Evolutionary conservation across 2,888 invertebrate species (phyloP).

Genomic region (Thera britannica): DNA sequence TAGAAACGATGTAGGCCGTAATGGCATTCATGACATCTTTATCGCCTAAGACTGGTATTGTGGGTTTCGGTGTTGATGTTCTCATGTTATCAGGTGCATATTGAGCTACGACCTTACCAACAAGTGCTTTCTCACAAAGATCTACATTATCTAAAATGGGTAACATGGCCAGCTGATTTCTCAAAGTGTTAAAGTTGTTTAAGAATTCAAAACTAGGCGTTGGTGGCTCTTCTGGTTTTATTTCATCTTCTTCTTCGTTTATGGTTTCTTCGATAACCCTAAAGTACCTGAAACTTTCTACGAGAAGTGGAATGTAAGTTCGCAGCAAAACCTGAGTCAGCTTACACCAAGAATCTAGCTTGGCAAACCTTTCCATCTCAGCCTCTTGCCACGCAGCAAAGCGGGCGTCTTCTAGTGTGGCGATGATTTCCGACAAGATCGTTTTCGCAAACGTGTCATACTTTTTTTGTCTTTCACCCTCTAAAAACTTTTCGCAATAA

Average conservation of each 20-base stretch:
- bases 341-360: conserved; percentile 70
- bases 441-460: conserved; percentile 57
- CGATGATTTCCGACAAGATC: conserved; percentile 71
- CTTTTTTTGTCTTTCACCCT: conserved; percentile 59
- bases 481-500: conserved; percentile 56
- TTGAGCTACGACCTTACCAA: conserved; percentile 51
- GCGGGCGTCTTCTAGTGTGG: conserved; percentile 69
- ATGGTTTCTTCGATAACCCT: conserved; percentile 11
- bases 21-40: conserved; percentile 74
- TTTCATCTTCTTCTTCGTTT: conserved; percentile 24
- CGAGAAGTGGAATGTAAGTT: conserved; percentile 55
- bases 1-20: conserved; percentile 60
- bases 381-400: conserved; percentile 62
- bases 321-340: conserved; percentile 46
- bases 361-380: conserved; percentile 65
- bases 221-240: conserved; percentile 24
- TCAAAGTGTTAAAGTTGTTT: conserved; percentile 45
- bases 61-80: conserved; percentile 54
- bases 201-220: conserved; percentile 30
- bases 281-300: conserved; percentile 39
- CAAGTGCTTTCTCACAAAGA: conserved; percentile 52
- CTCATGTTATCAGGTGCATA: conserved; percentile 70
- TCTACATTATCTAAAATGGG: conserved; percentile 63
- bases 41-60: conserved; percentile 73
- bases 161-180: conserved; percentile 51